A percentile compares a stretch with the other conserved stretches of the same genome.
These are phyloP conservation scores for Monochamus alternatus DNA, from an alignment of 2,888 invertebrate genomes.

Conservation along the genomic window DNA sequence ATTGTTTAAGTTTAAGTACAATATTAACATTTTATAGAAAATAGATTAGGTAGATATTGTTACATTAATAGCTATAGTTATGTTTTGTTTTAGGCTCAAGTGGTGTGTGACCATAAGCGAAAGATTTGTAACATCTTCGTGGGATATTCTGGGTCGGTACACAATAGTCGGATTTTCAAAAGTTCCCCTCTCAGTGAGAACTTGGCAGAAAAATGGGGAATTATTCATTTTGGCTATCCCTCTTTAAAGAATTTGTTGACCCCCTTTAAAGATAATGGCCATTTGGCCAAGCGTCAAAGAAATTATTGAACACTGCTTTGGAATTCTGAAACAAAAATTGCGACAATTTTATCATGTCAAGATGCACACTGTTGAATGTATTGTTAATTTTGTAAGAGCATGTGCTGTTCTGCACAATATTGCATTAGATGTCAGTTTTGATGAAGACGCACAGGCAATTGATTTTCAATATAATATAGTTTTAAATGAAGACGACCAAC, in stretches of 20 bases:
- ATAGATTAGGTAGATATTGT: no score
- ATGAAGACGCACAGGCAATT: not conserved
- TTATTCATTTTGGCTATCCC: conserved; percentile 29
- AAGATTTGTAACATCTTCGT: conserved; percentile 27
- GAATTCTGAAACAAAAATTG: conserved; percentile 38
- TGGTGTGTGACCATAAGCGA: conserved; percentile 5
- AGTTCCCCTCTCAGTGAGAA: conserved; percentile 12
- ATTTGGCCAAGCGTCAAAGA: conserved; percentile 15
- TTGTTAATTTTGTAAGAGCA: conserved; percentile 41
- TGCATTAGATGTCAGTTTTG: conserved; percentile 32
- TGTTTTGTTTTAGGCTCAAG: not conserved
- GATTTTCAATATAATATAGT: not conserved
- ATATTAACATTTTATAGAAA: no score
- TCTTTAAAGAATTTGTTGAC: conserved; percentile 20
- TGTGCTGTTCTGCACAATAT: conserved; percentile 37
- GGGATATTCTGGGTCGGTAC: conserved; percentile 25
- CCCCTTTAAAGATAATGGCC: conserved; percentile 24
- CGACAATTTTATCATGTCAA: conserved; percentile 37
- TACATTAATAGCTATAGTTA: no score
- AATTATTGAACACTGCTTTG: conserved; percentile 38
- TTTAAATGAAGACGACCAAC: not conserved
- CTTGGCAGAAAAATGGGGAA: conserved; percentile 25
- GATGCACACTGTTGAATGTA: conserved; percentile 25
- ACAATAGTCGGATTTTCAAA: conserved; percentile 22
- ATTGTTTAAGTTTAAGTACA: no score